Conservation (phyloP, 53 echinoderm and acorn worm genomes). For the Antedon mediterranea region DNA sequence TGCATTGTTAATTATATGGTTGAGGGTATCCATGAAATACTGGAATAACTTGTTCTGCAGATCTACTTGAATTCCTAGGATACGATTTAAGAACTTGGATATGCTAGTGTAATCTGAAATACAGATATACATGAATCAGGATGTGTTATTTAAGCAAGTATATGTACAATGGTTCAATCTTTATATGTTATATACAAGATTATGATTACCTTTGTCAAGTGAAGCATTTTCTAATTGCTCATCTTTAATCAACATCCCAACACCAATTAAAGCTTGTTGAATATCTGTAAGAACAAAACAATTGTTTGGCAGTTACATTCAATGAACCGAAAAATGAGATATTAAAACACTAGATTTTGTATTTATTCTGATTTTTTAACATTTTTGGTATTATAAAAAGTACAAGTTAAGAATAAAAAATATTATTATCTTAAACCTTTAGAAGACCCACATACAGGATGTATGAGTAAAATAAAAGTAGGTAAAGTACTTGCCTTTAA, state of each 20-base stretch:
- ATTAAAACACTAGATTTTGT: not conserved
- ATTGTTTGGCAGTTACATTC: no score
- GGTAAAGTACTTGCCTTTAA: slow-evolving; percentile 39
- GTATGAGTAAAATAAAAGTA: no score
- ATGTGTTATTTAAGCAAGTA: no score
- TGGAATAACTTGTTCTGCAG: slow-evolving; percentile 74
- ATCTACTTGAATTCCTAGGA: slow-evolving; percentile 85
- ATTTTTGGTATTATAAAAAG: no score
- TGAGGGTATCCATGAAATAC: slow-evolving; percentile 79
- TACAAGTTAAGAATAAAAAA: no score
- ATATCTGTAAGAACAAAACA: slow-evolving; percentile 36
- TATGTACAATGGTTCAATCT: no score
- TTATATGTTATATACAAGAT: no score
- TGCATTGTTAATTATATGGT: slow-evolving; percentile 50
- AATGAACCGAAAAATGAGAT: not conserved
- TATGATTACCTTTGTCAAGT: slow-evolving; percentile 81
- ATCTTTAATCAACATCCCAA: slow-evolving; percentile 48
- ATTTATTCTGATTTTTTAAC: no score
- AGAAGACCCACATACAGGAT: no score
- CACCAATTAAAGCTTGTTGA: slow-evolving; percentile 62
- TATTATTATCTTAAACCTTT: no score
- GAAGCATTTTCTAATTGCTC: slow-evolving; percentile 31
- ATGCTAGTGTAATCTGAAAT: slow-evolving; percentile 96
- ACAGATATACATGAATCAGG: no score
- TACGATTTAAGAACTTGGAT: slow-evolving; percentile 85